Percentiles rank a stretch among this genome's conserved stretches.
Conservation (phyloP, 2,113 vertebrate species). For the Parotia lawesii region DNA sequence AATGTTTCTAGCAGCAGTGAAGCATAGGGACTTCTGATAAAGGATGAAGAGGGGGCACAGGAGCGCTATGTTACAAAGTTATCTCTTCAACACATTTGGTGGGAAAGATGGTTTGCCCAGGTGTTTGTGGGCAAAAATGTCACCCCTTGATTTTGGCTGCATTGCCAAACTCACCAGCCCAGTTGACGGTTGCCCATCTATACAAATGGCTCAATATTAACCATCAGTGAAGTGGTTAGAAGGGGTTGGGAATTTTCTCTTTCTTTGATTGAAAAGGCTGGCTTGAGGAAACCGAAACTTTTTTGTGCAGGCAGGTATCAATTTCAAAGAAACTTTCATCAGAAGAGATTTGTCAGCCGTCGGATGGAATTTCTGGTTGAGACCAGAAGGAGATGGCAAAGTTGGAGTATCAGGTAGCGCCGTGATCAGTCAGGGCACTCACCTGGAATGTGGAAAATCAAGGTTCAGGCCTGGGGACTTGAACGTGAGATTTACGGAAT, state of each 20-base stretch:
- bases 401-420: conserved; percentile 42
- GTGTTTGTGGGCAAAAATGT: background rate
- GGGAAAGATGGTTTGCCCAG: background rate
- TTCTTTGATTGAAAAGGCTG: conserved; percentile 23
- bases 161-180: background rate
- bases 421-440: background rate
- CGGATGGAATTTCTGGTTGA: conserved; percentile 45
- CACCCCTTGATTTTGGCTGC: background rate
- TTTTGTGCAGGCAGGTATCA: background rate
- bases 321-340: conserved; percentile 63
- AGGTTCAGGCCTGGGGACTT: conserved; percentile 34
- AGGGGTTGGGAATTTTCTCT: background rate
- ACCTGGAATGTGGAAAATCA: conserved; percentile 67
- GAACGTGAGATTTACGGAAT: background rate
- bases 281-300: conserved; percentile 9
- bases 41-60: background rate
- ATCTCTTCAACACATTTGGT: background rate
- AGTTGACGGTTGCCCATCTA: fast-evolving
- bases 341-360: conserved; percentile 56
- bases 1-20: background rate
- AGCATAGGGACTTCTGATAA: background rate
- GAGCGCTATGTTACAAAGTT: background rate
- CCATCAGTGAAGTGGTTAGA: background rate
- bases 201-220: background rate
- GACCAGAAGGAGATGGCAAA: conserved; percentile 50